Percentiles rank a stretch among this genome's conserved stretches.
These are phyloP conservation scores for Allygus modestus DNA, from an alignment of 2,888 invertebrate genomes.

Conservation along the genomic window DNA sequence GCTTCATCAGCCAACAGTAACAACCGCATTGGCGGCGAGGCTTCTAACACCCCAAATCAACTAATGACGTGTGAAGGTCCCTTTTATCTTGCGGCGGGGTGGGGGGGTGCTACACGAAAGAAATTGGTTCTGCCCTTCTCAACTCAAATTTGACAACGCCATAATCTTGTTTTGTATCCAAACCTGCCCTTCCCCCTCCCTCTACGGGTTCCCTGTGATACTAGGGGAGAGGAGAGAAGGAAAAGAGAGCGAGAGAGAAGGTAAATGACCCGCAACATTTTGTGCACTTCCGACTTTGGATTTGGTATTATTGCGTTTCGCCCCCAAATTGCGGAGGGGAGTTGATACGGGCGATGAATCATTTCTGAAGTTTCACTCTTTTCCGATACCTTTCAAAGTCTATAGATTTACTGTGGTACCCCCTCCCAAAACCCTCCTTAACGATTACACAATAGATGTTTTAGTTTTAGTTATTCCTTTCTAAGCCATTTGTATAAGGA, in stretches of 20 bases:
- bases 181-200: not conserved
- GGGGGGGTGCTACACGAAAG: not conserved
- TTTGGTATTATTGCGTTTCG: slow-evolving; percentile 25
- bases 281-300: slow-evolving; percentile 24
- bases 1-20: no score
- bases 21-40: no score
- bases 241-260: not conserved
- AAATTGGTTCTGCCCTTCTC: slow-evolving; percentile 17
- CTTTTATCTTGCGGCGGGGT: not conserved
- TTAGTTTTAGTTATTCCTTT: no score
- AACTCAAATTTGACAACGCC: slow-evolving; percentile 2
- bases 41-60: not conserved
- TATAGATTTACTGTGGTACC: not conserved
- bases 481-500: no score
- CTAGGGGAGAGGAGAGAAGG: not conserved
- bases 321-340: slow-evolving; percentile 17
- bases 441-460: no score
- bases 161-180: slow-evolving; percentile 19
- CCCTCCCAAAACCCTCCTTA: not conserved
- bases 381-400: not conserved
- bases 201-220: not conserved
- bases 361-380: slow-evolving; percentile 18
- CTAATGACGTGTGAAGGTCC: not conserved
- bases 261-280: slow-evolving; percentile 30
- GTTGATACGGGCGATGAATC: slow-evolving; percentile 9